Base-by-base conservation (phyloP, 2,888 invertebrate genomes). In the Agonum fuliginosum region DNA sequence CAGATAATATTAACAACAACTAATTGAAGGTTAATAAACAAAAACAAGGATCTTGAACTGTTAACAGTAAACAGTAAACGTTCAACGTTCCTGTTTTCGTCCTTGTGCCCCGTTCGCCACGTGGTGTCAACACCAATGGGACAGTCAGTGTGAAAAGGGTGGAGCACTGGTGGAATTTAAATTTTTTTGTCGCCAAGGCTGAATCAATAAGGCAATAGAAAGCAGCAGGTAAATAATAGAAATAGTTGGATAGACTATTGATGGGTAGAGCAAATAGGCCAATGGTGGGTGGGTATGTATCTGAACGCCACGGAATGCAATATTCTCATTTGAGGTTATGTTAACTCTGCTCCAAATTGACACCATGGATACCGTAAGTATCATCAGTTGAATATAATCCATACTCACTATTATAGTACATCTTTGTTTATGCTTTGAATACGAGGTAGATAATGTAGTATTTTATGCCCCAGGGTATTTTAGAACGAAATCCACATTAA, bases 161-260 rank as follows among this genome's bases (percentile, higher is more conserved):
- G 67, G 67, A 67, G 67, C 43, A 41, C 20, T 10, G 20, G 20
- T 10, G 41, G 67, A 67, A 67, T 67, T 67, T 67, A 22, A 67
- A 67, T 67, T 67, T 67, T 67, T 19, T 20, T 41, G 67, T 67
- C 67, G 67, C 41, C 67, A 67, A 67, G 67, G 67, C 20, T 67
- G 37, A 17, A 65, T 34, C 54, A 54, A 54, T 54, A 54, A 12
- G 54, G 10, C 10, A 6, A 24, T 12, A 12, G 20, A 22, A 12
- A 22, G 24, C 54, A n/a, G 22, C 54, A n/a, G 20, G 10, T 12
- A 37, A 37, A 54, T 10, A 54, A 12, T 48, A 10, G 48, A 48
- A n/a, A 48, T 48, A 2, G 48, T 37, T 37, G 37, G 10, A 37
- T n/a, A n/a, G 37, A n/a, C 37, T 37, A 37, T 37, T 22, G 54